Percentiles rank a stretch among this genome's conserved stretches.
Evolutionary conservation across 2,113 vertebrate species (phyloP).

Genomic region (Colinus virginianus): DNA sequence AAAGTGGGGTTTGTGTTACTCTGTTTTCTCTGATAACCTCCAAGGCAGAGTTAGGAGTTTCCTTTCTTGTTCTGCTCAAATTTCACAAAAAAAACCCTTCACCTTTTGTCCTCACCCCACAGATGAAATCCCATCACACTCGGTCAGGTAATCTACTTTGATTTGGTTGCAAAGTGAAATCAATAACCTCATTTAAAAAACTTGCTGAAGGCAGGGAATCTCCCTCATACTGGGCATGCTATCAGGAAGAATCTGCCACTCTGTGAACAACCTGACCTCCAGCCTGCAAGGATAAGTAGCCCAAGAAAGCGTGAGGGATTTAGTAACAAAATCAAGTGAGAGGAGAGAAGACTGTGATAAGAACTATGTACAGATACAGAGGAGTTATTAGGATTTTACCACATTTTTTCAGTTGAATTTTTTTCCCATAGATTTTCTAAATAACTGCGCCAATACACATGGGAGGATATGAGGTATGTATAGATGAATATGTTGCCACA

Average conservation of each 20-base stretch:
- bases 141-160: conserved; percentile 27
- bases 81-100: background rate
- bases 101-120: conserved; percentile 50
- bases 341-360: conserved; percentile 28
- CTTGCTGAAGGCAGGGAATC: conserved; percentile 57
- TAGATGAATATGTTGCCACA: background rate
- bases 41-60: background rate
- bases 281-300: conserved; percentile 35
- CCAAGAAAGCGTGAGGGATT: conserved; percentile 14
- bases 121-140: background rate
- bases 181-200: conserved; percentile 69
- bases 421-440: conserved; percentile 28
- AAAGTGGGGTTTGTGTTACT: background rate
- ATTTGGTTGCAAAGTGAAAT: conserved; percentile 37
- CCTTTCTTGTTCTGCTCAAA: background rate
- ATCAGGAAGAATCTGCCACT: conserved; percentile 48
- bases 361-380: background rate
- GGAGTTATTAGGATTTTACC: conserved; percentile 10
- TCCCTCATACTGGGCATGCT: conserved; percentile 16
- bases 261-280: conserved; percentile 54
- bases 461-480: background rate
- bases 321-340: conserved; percentile 23
- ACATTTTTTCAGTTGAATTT: background rate
- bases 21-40: background rate
- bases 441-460: background rate